These are phyloP conservation scores for Callithrix jacchus DNA, from an alignment of 2,113 vertebrate genomes.

Conservation along the genomic window DNA sequence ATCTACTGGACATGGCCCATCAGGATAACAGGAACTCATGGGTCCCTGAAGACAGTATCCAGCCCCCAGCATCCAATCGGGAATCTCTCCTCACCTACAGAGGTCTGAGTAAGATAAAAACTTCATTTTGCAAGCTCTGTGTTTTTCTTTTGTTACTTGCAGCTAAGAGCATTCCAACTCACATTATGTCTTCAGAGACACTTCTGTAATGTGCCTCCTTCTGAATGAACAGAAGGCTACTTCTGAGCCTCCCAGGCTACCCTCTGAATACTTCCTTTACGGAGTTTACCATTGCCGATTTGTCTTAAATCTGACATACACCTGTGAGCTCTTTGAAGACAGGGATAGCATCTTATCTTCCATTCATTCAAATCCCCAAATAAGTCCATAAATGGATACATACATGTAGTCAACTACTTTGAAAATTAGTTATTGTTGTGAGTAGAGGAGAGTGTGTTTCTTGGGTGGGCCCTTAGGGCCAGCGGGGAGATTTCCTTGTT, in stretches of 20 bases:
- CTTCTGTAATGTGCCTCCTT: background rate
- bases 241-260: accelerated
- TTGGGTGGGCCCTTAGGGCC: background rate
- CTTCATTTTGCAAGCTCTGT: background rate
- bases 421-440: background rate
- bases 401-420: background rate
- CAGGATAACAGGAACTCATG: background rate
- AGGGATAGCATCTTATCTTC: background rate
- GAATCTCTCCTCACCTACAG: accelerated
- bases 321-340: background rate
- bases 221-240: no score
- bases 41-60: background rate
- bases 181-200: background rate
- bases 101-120: no score
- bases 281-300: no score
- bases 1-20: background rate
- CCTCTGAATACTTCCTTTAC: background rate
- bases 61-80: background rate
- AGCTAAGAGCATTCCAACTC: background rate
- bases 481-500: background rate
- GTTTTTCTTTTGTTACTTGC: background rate
- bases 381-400: background rate
- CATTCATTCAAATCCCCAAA: background rate
- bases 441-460: background rate
- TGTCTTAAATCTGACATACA: background rate